These are phyloP conservation scores for Oreohelix idahoensis DNA, from an alignment of 1,140 invertebrate species.

Conservation along the genomic window DNA sequence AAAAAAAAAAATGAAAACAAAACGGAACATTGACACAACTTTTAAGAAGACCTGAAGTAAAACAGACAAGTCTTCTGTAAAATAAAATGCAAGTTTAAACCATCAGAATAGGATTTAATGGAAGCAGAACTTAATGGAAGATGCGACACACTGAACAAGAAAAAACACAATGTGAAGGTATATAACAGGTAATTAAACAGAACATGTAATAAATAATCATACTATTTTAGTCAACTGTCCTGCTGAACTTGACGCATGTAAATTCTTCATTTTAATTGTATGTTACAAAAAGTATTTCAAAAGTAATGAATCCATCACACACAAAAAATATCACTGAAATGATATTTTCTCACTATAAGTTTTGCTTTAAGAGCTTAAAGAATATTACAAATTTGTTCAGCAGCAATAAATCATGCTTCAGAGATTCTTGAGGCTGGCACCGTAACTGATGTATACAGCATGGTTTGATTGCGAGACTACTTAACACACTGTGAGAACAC, in stretches of 20 bases:
- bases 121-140: constrained; percentile 9
- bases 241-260: too few relatives aligned
- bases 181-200: background rate
- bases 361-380: too few relatives aligned
- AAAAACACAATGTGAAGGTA: background rate
- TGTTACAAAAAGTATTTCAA: background rate
- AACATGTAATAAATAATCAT: background rate
- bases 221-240: background rate
- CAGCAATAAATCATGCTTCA: too few relatives aligned
- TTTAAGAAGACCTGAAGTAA: background rate
- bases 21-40: background rate
- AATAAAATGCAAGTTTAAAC: background rate
- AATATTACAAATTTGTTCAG: too few relatives aligned
- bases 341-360: background rate
- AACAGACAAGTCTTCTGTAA: background rate
- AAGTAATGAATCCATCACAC: background rate
- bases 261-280: background rate
- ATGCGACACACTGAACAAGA: background rate
- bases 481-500: too few relatives aligned
- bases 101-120: background rate
- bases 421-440: too few relatives aligned
- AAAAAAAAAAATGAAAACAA: background rate
- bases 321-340: background rate
- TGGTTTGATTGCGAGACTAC: too few relatives aligned
- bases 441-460: too few relatives aligned